phyloP scores from a whole-genome alignment of 92 coral and sea anemone genomes.

The Actinernus sp. region DNA sequence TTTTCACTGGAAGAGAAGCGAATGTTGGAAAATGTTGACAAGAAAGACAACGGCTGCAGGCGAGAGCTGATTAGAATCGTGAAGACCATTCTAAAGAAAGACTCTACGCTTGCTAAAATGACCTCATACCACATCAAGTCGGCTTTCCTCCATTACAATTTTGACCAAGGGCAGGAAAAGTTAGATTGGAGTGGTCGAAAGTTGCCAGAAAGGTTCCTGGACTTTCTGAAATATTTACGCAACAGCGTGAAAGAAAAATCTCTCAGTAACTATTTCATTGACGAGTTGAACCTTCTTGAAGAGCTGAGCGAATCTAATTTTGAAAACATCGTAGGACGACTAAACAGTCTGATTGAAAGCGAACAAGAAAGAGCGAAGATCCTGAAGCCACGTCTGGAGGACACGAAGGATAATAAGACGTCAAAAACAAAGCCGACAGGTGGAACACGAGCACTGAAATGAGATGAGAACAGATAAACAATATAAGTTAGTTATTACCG shows the following conservation, averaged over 20 bases:
- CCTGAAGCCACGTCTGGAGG: too few species aligned
- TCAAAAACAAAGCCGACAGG: too few species aligned
- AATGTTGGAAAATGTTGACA: conserved; percentile 69
- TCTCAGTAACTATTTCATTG: conserved; percentile 43
- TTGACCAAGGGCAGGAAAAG: conserved; percentile 5
- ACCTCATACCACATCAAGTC: conserved; percentile 80
- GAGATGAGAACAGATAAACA: too few species aligned
- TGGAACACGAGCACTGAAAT: too few species aligned
- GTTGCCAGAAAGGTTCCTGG: conserved; percentile 26
- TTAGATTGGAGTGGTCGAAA: conserved; percentile 23
- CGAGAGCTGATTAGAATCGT: conserved; percentile 74
- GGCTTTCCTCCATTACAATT: conserved; percentile 69
- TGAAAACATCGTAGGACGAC: conserved; percentile 52
- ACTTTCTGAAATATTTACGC: conserved; percentile 22
- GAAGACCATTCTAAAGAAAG: conserved; percentile 60
- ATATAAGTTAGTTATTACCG: too few species aligned
- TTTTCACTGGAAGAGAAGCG: conserved; percentile 78
- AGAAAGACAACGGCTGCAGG: conserved; percentile 73
- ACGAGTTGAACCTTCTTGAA: conserved; percentile 40
- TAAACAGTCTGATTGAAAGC: conserved; percentile 26
- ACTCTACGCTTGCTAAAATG: conserved; percentile 73
- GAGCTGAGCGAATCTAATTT: conserved; percentile 28
- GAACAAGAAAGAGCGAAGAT: conserved; percentile 23
- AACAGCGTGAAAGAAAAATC: conserved; percentile 12
- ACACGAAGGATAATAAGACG: too few species aligned